Evolutionary conservation across 2,113 vertebrate genomes (phyloP).

Genomic region (Cacatua alba): DNA sequence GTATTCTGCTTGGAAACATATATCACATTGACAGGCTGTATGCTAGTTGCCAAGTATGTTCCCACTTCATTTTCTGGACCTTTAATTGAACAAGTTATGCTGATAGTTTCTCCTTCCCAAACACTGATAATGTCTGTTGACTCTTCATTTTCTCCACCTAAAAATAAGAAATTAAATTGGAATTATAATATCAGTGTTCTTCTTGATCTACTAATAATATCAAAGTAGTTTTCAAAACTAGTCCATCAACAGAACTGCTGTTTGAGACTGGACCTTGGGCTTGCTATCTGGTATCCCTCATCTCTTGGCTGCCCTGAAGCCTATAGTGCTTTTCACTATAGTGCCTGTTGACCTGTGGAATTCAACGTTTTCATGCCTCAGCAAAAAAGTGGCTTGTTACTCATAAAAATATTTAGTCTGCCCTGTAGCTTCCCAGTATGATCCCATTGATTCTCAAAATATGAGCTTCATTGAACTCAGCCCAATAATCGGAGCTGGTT

Average conservation of each 20-base stretch:
- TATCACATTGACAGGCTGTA: accelerated
- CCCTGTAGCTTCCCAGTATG: background rate
- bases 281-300: background rate
- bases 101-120: slow-evolving; percentile 42
- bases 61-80: background rate
- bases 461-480: background rate
- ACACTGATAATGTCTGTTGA: background rate
- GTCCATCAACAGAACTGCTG: background rate
- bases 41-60: background rate
- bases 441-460: background rate
- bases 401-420: background rate
- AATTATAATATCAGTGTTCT: background rate
- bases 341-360: background rate
- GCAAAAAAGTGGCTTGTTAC: background rate
- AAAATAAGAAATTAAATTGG: slow-evolving; percentile 21
- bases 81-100: slow-evolving; percentile 20
- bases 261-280: background rate
- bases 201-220: background rate
- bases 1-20: accelerated
- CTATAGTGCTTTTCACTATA: background rate
- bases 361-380: background rate
- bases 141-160: slow-evolving; percentile 4
- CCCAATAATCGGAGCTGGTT: background rate
- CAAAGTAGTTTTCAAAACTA: background rate
- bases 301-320: background rate